Evolutionary conservation across 2,888 invertebrate species (phyloP).

Genomic region (Eumerus sabulonum): DNA sequence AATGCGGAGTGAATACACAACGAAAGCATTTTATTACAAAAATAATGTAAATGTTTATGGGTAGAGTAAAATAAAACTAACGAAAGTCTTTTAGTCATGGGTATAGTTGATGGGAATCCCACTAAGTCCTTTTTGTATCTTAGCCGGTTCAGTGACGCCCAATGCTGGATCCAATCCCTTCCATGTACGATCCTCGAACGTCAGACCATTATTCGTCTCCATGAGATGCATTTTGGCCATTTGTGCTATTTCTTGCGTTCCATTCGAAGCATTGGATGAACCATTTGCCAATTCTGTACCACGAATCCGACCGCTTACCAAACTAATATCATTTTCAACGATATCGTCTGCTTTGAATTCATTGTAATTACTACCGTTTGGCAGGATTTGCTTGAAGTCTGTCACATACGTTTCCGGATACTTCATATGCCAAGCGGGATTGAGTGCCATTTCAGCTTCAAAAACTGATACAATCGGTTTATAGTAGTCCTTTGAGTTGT

Average conservation of each 20-base stretch:
- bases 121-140: slow-evolving; percentile 85
- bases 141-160: slow-evolving; percentile 85
- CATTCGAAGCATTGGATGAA: slow-evolving; percentile 59
- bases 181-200: slow-evolving; percentile 85
- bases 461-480: slow-evolving; percentile 94
- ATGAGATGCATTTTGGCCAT: slow-evolving; percentile 73
- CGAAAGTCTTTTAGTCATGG: slow-evolving; percentile 72
- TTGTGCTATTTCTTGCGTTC: slow-evolving; percentile 74
- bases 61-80: no score
- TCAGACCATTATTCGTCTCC: slow-evolving; percentile 74
- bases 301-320: slow-evolving; percentile 86
- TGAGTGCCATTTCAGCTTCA: slow-evolving; percentile 93
- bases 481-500: slow-evolving; percentile 91
- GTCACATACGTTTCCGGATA: slow-evolving; percentile 83
- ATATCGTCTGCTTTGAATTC: slow-evolving; percentile 79
- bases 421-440: slow-evolving; percentile 80
- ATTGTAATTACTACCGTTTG: slow-evolving; percentile 81
- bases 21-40: slow-evolving; percentile 47
- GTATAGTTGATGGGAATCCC: slow-evolving; percentile 88
- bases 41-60: slow-evolving; percentile 5
- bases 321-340: slow-evolving; percentile 84
- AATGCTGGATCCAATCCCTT: slow-evolving; percentile 90
- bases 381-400: slow-evolving; percentile 87
- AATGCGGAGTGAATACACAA: background rate
- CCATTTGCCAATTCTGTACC: slow-evolving; percentile 53